These are phyloP conservation scores for Empidonax alnorum DNA, from an alignment of 2,113 vertebrate species.

Conservation along the genomic window DNA sequence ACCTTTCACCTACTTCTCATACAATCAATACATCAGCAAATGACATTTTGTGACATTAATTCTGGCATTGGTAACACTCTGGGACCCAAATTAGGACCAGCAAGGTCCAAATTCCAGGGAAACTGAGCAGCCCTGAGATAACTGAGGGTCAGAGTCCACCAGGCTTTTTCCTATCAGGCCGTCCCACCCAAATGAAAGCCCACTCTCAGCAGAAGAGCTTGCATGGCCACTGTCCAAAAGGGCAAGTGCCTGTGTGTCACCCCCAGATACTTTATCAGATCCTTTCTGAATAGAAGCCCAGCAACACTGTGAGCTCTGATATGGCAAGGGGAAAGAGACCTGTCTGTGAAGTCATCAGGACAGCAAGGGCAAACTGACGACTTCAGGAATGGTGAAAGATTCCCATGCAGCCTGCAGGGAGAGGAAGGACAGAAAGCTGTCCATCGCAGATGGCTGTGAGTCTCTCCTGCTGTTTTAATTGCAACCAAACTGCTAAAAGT, in stretches of 20 bases:
- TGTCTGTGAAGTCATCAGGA: neutral
- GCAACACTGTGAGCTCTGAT: neutral
- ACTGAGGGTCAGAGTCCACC: neutral
- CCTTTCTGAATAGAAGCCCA: slow-evolving; percentile 2
- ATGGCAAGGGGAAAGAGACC: neutral
- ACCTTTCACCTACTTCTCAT: slow-evolving; percentile 36
- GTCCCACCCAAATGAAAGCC: neutral
- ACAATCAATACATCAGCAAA: neutral
- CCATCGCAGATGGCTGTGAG: neutral
- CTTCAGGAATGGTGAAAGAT: neutral
- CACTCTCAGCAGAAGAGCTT: neutral
- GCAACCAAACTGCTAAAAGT: neutral
- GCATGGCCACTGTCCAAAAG: neutral
- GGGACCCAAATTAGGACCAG: neutral
- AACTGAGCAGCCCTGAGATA: neutral
- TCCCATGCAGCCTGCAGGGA: neutral
- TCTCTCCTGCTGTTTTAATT: neutral
- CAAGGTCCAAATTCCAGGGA: slow-evolving; percentile 25
- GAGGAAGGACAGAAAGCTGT: neutral
- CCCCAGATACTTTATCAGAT: neutral
- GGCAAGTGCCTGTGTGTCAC: neutral
- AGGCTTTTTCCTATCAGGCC: neutral
- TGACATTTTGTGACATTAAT: neutral
- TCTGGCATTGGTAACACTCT: neutral
- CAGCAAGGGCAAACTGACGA: neutral